A percentile compares a stretch with the other conserved stretches of the same genome.
Conservation (phyloP, 2,113 vertebrate species). For the Megalops atlanticus region DNA sequence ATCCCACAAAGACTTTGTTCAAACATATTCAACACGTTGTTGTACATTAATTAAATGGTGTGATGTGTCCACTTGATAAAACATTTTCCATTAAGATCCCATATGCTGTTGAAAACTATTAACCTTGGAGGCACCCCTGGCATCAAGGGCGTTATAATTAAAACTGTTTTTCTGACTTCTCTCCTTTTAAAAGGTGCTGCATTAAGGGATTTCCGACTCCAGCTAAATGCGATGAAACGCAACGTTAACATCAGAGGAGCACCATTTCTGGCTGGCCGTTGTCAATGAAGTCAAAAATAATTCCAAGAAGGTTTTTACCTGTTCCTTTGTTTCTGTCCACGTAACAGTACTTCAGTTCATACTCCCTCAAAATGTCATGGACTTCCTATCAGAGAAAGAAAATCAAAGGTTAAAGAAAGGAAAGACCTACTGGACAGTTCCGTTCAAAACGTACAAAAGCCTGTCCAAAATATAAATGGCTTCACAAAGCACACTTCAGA, state of each 20-base stretch:
- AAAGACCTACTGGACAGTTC: background rate
- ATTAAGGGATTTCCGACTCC: constrained; percentile 57
- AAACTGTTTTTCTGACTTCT: constrained; percentile 52
- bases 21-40: background rate
- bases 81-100: constrained; percentile 48
- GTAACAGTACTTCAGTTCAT: constrained; percentile 96
- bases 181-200: constrained; percentile 49
- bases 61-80: constrained; percentile 9
- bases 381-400: constrained; percentile 80
- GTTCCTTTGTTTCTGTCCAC: constrained; percentile 98
- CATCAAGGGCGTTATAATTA: constrained; percentile 53
- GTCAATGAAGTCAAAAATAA: background rate
- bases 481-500: background rate
- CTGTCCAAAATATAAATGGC: background rate
- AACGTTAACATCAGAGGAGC: background rate
- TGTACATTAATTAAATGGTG: constrained; percentile 43
- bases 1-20: background rate
- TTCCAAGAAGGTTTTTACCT: constrained; percentile 74
- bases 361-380: constrained; percentile 90
- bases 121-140: constrained; percentile 49
- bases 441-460: background rate
- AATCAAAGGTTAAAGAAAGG: background rate
- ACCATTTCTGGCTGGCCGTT: constrained; percentile 2
- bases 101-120: constrained; percentile 53
- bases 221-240: constrained; percentile 50